These are phyloP conservation scores for Podarcis raffonei DNA, from an alignment of 2,113 vertebrate genomes.

Conservation along the genomic window DNA sequence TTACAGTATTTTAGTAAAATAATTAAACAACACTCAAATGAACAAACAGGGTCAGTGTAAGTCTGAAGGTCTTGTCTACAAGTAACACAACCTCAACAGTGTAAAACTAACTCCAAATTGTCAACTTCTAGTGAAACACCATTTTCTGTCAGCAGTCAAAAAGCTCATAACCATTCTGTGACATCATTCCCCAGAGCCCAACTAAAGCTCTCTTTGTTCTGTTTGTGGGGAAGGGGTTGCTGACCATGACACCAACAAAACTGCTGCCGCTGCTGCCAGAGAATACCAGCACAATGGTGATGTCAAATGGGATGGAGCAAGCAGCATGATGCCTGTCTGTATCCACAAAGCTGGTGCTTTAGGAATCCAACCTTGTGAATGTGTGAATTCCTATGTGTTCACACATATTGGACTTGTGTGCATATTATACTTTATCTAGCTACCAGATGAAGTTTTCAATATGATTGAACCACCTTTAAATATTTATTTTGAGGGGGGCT, in stretches of 20 bases:
- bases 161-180: background rate
- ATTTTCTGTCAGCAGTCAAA: background rate
- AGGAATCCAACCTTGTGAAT: no score
- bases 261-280: background rate
- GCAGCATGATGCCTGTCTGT: background rate
- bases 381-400: no score
- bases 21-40: background rate
- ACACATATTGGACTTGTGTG: no score
- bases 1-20: background rate
- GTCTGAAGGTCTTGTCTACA: background rate
- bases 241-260: background rate
- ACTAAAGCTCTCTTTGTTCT: background rate
- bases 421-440: no score
- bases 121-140: background rate
- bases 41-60: background rate
- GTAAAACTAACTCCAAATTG: background rate
- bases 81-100: background rate
- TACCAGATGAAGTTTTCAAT: no score
- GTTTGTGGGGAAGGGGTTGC: background rate
- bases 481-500: no score
- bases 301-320: background rate
- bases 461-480: no score
- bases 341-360: background rate
- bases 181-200: background rate
- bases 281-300: background rate